Evolutionary conservation across 2,888 invertebrate genomes (phyloP).

Genomic region (Protula sp.): DNA sequence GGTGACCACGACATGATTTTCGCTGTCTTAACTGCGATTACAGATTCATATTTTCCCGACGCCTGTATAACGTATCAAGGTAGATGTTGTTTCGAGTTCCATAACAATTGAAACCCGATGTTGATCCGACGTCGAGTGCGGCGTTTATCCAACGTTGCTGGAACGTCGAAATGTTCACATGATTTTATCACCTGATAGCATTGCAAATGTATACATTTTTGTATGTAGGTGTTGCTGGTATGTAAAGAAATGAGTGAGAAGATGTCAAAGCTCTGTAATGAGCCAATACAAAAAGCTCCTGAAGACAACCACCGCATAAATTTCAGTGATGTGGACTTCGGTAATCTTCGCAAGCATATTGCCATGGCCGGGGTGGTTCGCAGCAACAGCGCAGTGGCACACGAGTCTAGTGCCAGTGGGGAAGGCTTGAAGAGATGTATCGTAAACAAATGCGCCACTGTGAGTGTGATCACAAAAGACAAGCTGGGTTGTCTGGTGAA

Average conservation of each 20-base stretch:
- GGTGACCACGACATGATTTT: too few relatives aligned
- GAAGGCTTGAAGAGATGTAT: slow-evolving; percentile 51
- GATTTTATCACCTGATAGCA: too few relatives aligned
- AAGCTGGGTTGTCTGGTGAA: slow-evolving; percentile 48
- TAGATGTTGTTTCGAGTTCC: too few relatives aligned
- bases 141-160: too few relatives aligned
- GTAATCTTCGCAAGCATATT: slow-evolving; percentile 37
- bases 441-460: slow-evolving; percentile 42
- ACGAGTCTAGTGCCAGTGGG: slow-evolving; percentile 52
- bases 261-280: slow-evolving; percentile 46
- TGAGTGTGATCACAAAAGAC: slow-evolving; percentile 52
- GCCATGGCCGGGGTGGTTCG: slow-evolving; percentile 46
- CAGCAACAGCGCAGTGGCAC: slow-evolving; percentile 52
- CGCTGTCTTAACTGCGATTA: too few relatives aligned
- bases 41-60: too few relatives aligned
- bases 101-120: too few relatives aligned
- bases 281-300: slow-evolving; percentile 38
- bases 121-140: too few relatives aligned
- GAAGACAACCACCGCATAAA: slow-evolving; percentile 50
- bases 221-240: slow-evolving; percentile 55
- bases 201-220: too few relatives aligned
- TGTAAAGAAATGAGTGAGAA: slow-evolving; percentile 56
- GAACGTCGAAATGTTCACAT: too few relatives aligned
- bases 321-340: slow-evolving; percentile 46
- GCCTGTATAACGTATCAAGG: too few relatives aligned